A percentile compares a stretch with the other conserved stretches of the same genome.
These are phyloP conservation scores for Actinernus sp. DNA, from an alignment of 92 coral and sea anemone species.

Conservation along the genomic window DNA sequence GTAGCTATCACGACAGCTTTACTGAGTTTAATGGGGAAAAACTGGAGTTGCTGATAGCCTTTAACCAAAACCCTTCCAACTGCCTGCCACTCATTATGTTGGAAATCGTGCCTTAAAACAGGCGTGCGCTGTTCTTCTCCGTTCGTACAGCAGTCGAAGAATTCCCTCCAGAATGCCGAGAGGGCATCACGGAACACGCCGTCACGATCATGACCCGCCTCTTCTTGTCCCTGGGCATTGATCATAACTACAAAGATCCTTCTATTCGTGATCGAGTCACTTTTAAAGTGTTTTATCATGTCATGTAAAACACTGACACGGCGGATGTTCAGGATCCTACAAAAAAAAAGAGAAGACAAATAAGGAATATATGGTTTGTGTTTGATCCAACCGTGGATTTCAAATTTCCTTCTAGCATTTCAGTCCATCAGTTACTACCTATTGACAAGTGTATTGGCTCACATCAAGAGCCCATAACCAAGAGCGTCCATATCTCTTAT, in stretches of 20 bases:
- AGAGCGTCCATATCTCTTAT: no score
- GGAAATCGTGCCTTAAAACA: constrained; percentile 35
- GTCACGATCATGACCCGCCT: constrained; percentile 35
- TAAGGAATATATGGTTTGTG: no score
- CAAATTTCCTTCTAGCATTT: no score
- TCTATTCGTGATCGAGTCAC: constrained; percentile 21
- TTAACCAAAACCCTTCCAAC: constrained; percentile 54
- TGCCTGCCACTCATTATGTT: constrained; percentile 60
- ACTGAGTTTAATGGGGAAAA: constrained; percentile 55
- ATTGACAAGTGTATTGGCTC: no score
- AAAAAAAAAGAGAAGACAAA: no score
- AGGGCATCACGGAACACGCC: constrained; percentile 75
- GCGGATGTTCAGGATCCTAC: constrained; percentile 2
- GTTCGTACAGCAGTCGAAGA: constrained; percentile 40
- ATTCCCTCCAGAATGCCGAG: constrained; percentile 68
- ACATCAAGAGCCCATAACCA: no score
- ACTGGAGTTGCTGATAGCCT: constrained; percentile 38
- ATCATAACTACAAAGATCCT: constrained; percentile 30
- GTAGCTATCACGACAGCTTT: constrained; percentile 33
- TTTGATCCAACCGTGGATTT: no score
- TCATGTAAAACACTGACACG: constrained; percentile 12
- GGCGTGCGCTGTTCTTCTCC: constrained; percentile 67
- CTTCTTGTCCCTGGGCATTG: constrained; percentile 42
- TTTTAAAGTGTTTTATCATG: constrained; percentile 26
- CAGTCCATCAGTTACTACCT: no score